These are phyloP conservation scores for Rhagonycha lutea DNA, from an alignment of 2,888 invertebrate genomes.

Conservation along the genomic window DNA sequence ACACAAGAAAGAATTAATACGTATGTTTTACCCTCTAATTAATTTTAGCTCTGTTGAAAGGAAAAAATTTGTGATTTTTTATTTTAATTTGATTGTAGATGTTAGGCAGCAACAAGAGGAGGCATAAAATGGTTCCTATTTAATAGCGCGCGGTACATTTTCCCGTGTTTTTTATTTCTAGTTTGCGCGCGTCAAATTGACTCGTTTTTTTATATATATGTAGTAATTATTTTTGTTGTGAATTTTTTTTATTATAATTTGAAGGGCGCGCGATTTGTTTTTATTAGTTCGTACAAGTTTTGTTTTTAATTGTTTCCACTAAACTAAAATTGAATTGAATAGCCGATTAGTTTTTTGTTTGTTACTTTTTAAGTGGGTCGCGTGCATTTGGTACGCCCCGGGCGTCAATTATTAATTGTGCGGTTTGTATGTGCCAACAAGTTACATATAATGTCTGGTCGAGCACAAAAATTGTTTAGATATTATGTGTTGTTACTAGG, in stretches of 20 bases:
- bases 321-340: neutral
- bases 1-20: conserved; percentile 12
- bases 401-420: conserved; percentile 44
- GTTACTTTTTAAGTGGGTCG: conserved; percentile 33
- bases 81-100: conserved; percentile 38
- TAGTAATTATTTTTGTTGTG: conserved; percentile 2
- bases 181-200: neutral
- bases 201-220: neutral
- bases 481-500: conserved; percentile 34
- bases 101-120: conserved; percentile 41
- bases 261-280: conserved; percentile 25
- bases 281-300: conserved; percentile 20
- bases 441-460: conserved; percentile 31
- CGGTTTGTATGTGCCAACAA: conserved; percentile 39
- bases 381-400: conserved; percentile 13
- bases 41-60: conserved; percentile 36
- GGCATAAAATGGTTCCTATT: conserved; percentile 46
- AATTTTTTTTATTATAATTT: conserved; percentile 29
- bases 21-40: conserved; percentile 18
- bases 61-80: conserved; percentile 37
- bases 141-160: neutral
- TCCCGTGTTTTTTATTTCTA: neutral
- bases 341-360: conserved; percentile 33
- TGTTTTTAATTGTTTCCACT: conserved; percentile 2
- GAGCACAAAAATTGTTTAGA: conserved; percentile 36